A percentile compares a stretch with the other conserved stretches of the same genome.
Evolutionary conservation across 1,140 invertebrate species (phyloP).

Genomic region (Cyclargus thomasi): DNA sequence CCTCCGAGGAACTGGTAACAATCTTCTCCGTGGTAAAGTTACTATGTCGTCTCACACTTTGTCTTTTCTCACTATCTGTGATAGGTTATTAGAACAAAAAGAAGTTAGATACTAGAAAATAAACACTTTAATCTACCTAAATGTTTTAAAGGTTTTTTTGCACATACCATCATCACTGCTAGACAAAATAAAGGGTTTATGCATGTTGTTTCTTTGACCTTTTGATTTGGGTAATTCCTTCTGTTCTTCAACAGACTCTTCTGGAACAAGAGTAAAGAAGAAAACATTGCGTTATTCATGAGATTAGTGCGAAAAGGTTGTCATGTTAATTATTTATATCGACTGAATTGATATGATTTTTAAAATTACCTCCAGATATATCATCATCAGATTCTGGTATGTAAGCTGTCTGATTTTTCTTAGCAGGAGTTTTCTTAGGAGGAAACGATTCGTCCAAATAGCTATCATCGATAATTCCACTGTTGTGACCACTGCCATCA

Average conservation of each 20-base stretch:
- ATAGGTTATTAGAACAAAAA: conserved; percentile 16
- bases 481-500: conserved; percentile 57
- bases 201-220: conserved; percentile 28
- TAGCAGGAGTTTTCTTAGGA: conserved; percentile 39
- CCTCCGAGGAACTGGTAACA: conserved; percentile 47
- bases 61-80: conserved; percentile 37
- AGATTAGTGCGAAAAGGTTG: too few relatives aligned
- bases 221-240: conserved; percentile 24
- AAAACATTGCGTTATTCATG: too few relatives aligned
- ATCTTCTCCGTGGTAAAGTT: conserved; percentile 33
- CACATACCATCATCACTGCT: conserved; percentile 55
- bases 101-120: neutral
- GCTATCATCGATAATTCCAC: conserved; percentile 28
- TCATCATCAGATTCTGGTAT: conserved; percentile 62
- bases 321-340: neutral
- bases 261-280: conserved; percentile 18
- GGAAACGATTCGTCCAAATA: conserved; percentile 38
- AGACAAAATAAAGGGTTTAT: conserved; percentile 28
- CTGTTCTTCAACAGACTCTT: conserved; percentile 24
- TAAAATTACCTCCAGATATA: conserved; percentile 36
- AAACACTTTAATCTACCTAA: neutral
- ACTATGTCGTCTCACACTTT: conserved; percentile 34
- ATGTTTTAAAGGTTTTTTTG: neutral
- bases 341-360: neutral
- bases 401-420: conserved; percentile 52